Percentiles rank a stretch among this genome's conserved stretches.
Conservation (phyloP, 2,113 vertebrate species). For the Hippoglossus stenolepis region DNA sequence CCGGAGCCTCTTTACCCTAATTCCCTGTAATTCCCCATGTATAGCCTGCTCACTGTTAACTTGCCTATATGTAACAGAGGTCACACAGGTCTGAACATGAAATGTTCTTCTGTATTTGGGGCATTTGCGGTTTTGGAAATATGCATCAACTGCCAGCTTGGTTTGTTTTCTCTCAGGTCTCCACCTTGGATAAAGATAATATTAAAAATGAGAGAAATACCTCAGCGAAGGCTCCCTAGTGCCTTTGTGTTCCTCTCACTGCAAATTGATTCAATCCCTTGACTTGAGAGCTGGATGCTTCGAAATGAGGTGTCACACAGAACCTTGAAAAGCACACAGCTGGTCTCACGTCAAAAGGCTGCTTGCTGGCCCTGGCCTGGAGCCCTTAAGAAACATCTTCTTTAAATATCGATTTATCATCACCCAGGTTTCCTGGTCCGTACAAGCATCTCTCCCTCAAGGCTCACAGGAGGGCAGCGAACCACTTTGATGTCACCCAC, state of each 20-base stretch:
- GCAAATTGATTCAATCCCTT: background rate
- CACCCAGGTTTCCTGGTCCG: constrained; percentile 25
- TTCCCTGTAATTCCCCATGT: constrained; percentile 22
- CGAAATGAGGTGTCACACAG: background rate
- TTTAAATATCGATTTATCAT: constrained; percentile 52
- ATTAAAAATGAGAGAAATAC: constrained; percentile 5
- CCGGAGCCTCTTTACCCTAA: constrained; percentile 20
- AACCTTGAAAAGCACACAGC: constrained; percentile 12
- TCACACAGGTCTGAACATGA: constrained; percentile 25
- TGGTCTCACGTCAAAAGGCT: constrained; percentile 5
- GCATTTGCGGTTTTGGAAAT: constrained; percentile 20
- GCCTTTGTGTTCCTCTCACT: too few relatives aligned
- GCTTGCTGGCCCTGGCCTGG: background rate
- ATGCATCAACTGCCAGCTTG: background rate
- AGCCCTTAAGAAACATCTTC: constrained; percentile 21
- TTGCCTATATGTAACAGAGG: constrained; percentile 5
- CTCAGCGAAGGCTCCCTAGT: background rate
- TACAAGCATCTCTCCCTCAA: constrained; percentile 9
- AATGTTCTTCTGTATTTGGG: constrained; percentile 1
- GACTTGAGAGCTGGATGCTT: background rate
- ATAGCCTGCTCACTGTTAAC: constrained; percentile 14
- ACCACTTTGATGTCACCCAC: constrained; percentile 21
- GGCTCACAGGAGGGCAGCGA: constrained; percentile 23
- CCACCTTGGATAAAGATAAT: constrained; percentile 19
- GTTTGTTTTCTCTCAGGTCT: constrained; percentile 37